A percentile compares a stretch with the other conserved stretches of the same genome.
These are phyloP conservation scores for Pomacea maculata DNA, from an alignment of 1,140 invertebrate genomes.

Conservation along the genomic window DNA sequence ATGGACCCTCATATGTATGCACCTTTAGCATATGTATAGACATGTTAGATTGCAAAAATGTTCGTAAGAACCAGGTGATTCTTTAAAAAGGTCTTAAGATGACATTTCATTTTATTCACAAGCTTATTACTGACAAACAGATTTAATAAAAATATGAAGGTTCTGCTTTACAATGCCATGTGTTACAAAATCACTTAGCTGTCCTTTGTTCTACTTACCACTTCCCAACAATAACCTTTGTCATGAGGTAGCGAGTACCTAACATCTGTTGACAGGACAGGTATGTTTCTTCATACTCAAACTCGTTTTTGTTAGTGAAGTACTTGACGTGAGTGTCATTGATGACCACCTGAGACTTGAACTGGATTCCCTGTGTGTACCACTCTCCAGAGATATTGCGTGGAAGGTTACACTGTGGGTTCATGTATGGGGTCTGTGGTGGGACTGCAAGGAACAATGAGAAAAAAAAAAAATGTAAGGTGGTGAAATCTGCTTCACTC, in stretches of 20 bases:
- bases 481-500: too few relatives aligned
- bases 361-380: slow-evolving; percentile 86
- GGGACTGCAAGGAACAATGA: slow-evolving; percentile 38
- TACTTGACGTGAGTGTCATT: slow-evolving; percentile 94
- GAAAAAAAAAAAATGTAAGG: neutral
- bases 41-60: too few relatives aligned
- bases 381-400: slow-evolving; percentile 93
- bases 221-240: slow-evolving; percentile 92
- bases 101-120: too few relatives aligned
- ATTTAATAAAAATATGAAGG: too few relatives aligned
- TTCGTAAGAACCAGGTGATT: too few relatives aligned
- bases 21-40: too few relatives aligned
- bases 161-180: too few relatives aligned
- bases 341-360: slow-evolving; percentile 87
- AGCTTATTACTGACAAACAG: too few relatives aligned
- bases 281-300: slow-evolving; percentile 81
- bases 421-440: slow-evolving; percentile 69
- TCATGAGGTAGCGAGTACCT: slow-evolving; percentile 92
- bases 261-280: slow-evolving; percentile 92
- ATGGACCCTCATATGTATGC: too few relatives aligned
- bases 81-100: too few relatives aligned
- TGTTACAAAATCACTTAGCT: too few relatives aligned
- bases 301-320: slow-evolving; percentile 88
- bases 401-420: slow-evolving; percentile 88
- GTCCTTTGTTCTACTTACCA: slow-evolving; percentile 72